Evolutionary conservation across 1,140 invertebrate species (phyloP).

Genomic region (Campoletis sonorensis): DNA sequence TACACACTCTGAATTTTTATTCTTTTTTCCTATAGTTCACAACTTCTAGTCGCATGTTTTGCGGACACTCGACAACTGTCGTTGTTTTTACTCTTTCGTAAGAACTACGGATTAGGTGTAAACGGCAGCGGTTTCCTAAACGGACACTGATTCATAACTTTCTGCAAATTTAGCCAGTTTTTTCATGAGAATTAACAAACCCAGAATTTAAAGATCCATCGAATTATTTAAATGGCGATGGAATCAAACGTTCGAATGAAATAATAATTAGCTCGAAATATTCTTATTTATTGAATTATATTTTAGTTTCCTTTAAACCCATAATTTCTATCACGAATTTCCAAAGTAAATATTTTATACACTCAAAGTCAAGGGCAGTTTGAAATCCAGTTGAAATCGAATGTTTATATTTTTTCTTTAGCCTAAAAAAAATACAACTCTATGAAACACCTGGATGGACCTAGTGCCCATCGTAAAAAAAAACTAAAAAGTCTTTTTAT

Average conservation of each 20-base stretch:
- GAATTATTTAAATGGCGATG: no score
- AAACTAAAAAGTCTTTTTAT: background rate
- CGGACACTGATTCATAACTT: background rate
- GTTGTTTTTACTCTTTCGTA: slow-evolving; percentile 20
- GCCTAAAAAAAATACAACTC: background rate
- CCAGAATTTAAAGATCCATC: no score
- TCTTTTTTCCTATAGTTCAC: slow-evolving; percentile 15
- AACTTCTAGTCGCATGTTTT: slow-evolving; percentile 25
- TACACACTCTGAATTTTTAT: background rate
- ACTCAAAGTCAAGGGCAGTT: no score
- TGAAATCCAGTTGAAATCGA: no score
- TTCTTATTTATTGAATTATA: no score
- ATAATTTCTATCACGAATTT: no score
- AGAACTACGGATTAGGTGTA: slow-evolving; percentile 47
- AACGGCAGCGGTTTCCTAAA: slow-evolving; percentile 12
- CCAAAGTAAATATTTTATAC: no score
- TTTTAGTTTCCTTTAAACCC: no score
- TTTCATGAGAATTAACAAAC: no score
- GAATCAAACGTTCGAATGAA: no score
- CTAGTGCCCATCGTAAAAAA: background rate
- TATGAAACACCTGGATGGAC: background rate
- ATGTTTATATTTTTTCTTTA: no score
- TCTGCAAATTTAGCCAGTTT: background rate
- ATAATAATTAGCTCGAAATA: no score
- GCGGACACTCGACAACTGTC: slow-evolving; percentile 38